Base-by-base conservation (phyloP, 2,113 vertebrate species). In the Uropsilus gracilis region DNA sequence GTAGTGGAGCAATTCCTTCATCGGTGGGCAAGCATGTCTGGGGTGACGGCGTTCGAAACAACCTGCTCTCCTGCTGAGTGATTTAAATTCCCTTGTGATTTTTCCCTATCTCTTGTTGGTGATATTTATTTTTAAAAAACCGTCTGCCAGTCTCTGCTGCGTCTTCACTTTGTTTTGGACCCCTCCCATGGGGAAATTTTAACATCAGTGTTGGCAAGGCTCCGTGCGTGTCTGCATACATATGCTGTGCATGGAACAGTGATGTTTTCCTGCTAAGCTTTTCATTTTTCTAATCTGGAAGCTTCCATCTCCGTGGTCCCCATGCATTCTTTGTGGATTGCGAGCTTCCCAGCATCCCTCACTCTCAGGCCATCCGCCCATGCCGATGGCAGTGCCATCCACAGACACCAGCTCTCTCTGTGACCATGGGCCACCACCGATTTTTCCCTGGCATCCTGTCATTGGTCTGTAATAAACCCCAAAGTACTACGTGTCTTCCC, bases 361-460 rank as follows among this genome's bases (percentile, higher is more conserved):
- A n/a, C 39, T 94, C 61, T 32, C 50, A 5, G 34, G 11, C 39
- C 75, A 30, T 6, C 12, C 26, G 34, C 17, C 37, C 0, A 68
- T 9, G 42, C 22, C 20, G n/a, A 80, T 18, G 68, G 3, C 18
- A 39, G 77, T 73, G 24, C 28, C 9, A 1, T 30, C 8, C 20
- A 24, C 85, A 17, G 42, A 73, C 69, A 48, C 42, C 22, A 22
- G 0, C 9, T 69, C 82, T 69, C 44, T 73, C 24, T 57, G 26
- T 32, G 39, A 42, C 14, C 1, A 2, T 6, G 4, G 16, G 11
- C 26, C 12, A 9, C 28, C 22, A 6, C 28, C 63, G 14, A 0
- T 39, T 78, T 10, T 63, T 42, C 53, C 42, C 69, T 75, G 6
- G 30, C 22, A 24, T 30, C 39, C 5, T 59, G 12, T 32, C 39